phyloP scores from a whole-genome alignment of 1,140 invertebrate genomes.

The Ctenoplectra terminalis region DNA sequence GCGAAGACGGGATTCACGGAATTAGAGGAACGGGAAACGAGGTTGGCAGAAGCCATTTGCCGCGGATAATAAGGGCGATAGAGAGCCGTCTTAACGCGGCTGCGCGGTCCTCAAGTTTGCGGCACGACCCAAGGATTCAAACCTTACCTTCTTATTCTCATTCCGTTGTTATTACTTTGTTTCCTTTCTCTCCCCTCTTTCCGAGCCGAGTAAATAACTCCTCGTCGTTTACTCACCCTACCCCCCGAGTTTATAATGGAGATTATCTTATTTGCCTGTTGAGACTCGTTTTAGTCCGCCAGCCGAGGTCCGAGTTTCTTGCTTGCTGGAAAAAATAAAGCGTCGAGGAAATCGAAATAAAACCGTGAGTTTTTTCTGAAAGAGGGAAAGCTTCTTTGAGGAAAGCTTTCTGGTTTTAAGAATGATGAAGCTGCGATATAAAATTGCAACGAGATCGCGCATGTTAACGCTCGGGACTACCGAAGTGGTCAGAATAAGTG shows the following conservation, averaged over 20 bases:
- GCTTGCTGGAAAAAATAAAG: conserved; percentile 38
- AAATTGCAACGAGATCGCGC: too few species aligned
- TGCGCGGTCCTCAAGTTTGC: conserved; percentile 66
- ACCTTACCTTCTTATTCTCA: conserved; percentile 75
- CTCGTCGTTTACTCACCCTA: conserved; percentile 77
- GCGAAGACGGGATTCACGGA: conserved; percentile 28
- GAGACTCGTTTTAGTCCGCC: conserved; percentile 68
- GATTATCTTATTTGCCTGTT: conserved; percentile 82
- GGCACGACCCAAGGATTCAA: conserved; percentile 58
- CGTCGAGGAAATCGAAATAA: conserved; percentile 19
- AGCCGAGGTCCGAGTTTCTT: conserved; percentile 58
- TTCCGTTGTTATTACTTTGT: conserved; percentile 79
- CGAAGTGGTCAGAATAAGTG: too few species aligned
- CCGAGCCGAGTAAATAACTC: conserved; percentile 79
- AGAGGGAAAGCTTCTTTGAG: too few species aligned
- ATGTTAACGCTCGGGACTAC: too few species aligned
- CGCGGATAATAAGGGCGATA: conserved; percentile 58
- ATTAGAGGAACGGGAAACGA: conserved; percentile 42
- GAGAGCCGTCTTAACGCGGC: conserved; percentile 50
- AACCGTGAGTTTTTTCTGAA: background rate
- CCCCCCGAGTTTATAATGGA: conserved; percentile 81
- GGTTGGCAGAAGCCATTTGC: conserved; percentile 43
- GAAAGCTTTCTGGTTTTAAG: too few species aligned
- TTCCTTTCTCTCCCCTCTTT: conserved; percentile 73
- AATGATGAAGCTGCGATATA: too few species aligned